These are phyloP conservation scores for Cartodere bifasciata DNA, from an alignment of 2,888 invertebrate species.

Conservation along the genomic window DNA sequence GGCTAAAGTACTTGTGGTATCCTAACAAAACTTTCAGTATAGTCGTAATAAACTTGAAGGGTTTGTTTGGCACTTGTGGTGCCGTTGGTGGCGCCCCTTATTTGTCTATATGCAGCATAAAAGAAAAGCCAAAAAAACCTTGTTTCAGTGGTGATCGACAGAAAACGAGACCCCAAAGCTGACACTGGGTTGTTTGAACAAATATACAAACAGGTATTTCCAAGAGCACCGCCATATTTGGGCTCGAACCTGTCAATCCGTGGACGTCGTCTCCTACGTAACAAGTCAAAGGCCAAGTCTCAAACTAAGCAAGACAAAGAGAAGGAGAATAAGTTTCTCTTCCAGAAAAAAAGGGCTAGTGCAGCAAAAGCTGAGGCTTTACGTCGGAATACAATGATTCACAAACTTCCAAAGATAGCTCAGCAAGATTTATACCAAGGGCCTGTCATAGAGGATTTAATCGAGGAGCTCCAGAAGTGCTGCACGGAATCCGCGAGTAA, in stretches of 20 bases:
- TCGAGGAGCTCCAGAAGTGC: constrained; percentile 50
- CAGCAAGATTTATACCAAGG: constrained; percentile 42
- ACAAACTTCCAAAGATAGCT: constrained; percentile 25
- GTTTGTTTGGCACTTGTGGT: too few relatives aligned
- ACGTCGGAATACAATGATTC: constrained; percentile 14
- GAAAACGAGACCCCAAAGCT: constrained; percentile 54
- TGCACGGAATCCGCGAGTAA: constrained; percentile 34
- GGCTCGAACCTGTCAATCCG: constrained; percentile 58
- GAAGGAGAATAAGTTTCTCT: constrained; percentile 34
- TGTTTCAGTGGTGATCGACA: constrained; percentile 64
- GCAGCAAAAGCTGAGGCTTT: constrained; percentile 11
- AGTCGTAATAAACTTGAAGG: too few relatives aligned
- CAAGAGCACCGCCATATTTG: constrained; percentile 68
- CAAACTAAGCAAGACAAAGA: constrained; percentile 19
- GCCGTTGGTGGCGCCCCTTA: too few relatives aligned
- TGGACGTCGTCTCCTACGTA: constrained; percentile 45
- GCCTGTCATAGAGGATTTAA: constrained; percentile 55
- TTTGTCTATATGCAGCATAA: background rate
- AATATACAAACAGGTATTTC: constrained; percentile 63
- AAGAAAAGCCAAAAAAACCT: constrained; percentile 4
- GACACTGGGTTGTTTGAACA: constrained; percentile 73
- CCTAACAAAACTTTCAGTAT: too few relatives aligned
- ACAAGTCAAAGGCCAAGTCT: constrained; percentile 18
- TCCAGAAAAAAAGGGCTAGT: constrained; percentile 31
- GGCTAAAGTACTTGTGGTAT: background rate